These are phyloP conservation scores for Loripinus fragilis DNA, from an alignment of 2,888 invertebrate genomes.

Conservation along the genomic window DNA sequence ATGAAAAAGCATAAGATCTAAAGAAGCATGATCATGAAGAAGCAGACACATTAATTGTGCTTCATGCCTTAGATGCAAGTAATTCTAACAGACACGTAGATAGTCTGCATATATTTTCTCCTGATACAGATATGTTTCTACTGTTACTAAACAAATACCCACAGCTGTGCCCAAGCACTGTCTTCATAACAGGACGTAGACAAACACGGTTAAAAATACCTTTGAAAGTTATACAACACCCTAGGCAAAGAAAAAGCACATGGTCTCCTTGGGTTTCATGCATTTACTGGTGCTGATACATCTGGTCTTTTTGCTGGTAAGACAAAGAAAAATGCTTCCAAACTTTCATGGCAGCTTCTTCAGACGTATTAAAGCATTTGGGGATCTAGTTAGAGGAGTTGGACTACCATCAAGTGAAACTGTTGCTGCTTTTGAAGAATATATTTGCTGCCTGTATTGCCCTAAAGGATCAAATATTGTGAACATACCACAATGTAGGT, in stretches of 20 bases:
- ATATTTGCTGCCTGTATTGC: slow-evolving; percentile 1
- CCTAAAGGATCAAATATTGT: slow-evolving; percentile 7
- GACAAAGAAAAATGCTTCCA: not conserved
- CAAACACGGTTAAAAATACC: not conserved
- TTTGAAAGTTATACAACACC: not conserved
- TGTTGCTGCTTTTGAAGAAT: not conserved
- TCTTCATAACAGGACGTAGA: slow-evolving; percentile 12
- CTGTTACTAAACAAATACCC: slow-evolving; percentile 1
- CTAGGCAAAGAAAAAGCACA: slow-evolving; percentile 3
- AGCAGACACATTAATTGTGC: slow-evolving; percentile 11
- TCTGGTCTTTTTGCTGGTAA: slow-evolving; percentile 1
- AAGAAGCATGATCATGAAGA: not conserved
- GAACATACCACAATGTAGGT: not conserved
- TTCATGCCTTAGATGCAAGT: slow-evolving; percentile 8
- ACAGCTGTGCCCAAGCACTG: slow-evolving; percentile 8
- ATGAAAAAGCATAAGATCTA: slow-evolving; percentile 10
- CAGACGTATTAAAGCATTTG: not conserved
- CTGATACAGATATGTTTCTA: slow-evolving; percentile 8
- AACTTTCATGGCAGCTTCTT: not conserved
- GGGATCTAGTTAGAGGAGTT: not conserved
- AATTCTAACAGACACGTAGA: not conserved
- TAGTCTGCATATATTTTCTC: not conserved
- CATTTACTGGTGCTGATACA: slow-evolving; percentile 7
- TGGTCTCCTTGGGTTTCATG: not conserved
- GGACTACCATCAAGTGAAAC: not conserved